phyloP scores from a whole-genome alignment of 2,797 vertebrate species.

The Ceyx erithaca region DNA sequence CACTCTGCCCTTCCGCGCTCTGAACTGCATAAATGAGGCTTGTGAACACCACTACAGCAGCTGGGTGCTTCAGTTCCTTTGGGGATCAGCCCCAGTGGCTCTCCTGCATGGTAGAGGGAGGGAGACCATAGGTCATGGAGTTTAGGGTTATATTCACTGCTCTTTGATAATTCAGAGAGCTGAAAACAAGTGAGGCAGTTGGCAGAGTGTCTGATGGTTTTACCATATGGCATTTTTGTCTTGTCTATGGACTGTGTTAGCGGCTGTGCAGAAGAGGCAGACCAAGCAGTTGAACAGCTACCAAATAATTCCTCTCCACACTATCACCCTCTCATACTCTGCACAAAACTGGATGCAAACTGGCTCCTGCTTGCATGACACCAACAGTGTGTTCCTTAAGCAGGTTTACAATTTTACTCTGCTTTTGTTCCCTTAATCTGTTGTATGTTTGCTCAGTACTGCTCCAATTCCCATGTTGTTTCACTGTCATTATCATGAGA shows the following conservation, averaged over 20 bases:
- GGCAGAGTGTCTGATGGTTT: background rate
- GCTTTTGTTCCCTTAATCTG: slow-evolving; percentile 9
- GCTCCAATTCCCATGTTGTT: background rate
- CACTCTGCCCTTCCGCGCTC: background rate
- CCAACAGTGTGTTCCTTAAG: background rate
- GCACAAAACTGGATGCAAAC: background rate
- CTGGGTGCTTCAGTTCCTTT: background rate
- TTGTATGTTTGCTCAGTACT: background rate
- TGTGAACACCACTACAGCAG: background rate
- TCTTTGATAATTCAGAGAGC: background rate
- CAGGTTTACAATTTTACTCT: slow-evolving; percentile 20
- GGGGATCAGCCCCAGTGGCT: background rate
- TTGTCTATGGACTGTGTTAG: background rate
- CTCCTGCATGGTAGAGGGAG: background rate
- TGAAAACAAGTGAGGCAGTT: background rate
- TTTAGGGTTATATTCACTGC: background rate
- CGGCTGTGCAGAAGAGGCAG: background rate
- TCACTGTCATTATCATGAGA: slow-evolving; percentile 1
- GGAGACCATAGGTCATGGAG: background rate
- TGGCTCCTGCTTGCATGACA: background rate
- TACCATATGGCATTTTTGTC: background rate
- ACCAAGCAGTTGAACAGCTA: background rate
- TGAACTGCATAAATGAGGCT: background rate
- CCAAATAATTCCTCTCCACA: background rate
- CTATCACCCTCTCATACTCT: background rate